Conservation (phyloP, 2,113 vertebrate genomes). For the Thryonomys swinderianus region DNA sequence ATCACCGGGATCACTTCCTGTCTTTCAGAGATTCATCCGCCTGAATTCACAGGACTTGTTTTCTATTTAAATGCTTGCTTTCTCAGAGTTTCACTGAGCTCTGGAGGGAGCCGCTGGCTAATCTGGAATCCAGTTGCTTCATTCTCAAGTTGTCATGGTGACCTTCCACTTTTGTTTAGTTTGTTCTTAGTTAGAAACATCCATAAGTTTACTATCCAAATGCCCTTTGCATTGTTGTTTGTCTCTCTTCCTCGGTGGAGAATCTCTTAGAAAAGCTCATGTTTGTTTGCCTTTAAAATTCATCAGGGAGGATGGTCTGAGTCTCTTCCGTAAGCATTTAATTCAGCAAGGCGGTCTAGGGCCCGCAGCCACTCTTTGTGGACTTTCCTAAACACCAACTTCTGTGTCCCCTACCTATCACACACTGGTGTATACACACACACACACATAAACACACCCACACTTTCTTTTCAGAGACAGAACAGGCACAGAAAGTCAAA, state of each 20-base stretch:
- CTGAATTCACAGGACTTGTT: conserved; percentile 49
- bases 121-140: conserved; percentile 53
- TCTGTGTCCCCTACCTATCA: neutral
- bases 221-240: neutral
- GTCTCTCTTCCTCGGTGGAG: neutral
- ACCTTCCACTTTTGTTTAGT: conserved; percentile 58
- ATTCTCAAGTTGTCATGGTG: conserved; percentile 52
- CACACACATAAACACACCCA: too few species aligned
- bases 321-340: neutral
- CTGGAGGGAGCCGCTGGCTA: conserved; percentile 20
- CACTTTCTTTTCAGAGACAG: neutral
- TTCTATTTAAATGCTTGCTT: conserved; percentile 39
- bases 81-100: neutral
- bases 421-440: too few species aligned
- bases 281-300: conserved; percentile 4
- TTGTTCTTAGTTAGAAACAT: conserved; percentile 67
- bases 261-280: conserved; percentile 23
- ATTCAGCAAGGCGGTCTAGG: neutral
- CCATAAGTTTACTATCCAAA: conserved; percentile 55
- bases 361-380: neutral
- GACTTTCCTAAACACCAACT: neutral
- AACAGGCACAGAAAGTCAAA: neutral
- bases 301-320: neutral
- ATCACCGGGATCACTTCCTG: conserved; percentile 40
- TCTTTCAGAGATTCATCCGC: neutral